A percentile compares a stretch with the other conserved stretches of the same genome.
phyloP scores from a whole-genome alignment of 2,797 vertebrate genomes.

The Aldrovandia affinis region DNA sequence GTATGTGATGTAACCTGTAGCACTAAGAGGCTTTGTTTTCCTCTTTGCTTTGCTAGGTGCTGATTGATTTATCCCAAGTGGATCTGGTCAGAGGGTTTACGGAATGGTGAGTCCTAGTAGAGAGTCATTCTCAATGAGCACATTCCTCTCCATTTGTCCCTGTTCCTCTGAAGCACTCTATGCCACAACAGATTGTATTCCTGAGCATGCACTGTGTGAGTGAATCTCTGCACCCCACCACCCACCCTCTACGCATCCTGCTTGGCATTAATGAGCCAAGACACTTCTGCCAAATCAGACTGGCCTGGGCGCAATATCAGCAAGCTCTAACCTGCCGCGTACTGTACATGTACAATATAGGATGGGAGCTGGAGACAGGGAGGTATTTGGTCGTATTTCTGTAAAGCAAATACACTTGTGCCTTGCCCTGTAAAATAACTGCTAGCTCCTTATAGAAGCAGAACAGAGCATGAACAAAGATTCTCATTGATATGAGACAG shows the following conservation, averaged over 20 bases:
- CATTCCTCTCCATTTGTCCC: background rate
- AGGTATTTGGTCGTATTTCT: background rate
- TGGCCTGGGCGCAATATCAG: no score
- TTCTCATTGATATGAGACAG: background rate
- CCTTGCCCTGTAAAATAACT: background rate
- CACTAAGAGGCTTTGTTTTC: background rate
- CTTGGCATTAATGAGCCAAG: background rate
- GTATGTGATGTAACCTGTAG: background rate
- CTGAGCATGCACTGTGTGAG: no score
- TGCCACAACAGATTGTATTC: background rate
- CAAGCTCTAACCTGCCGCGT: background rate
- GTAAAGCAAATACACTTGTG: background rate
- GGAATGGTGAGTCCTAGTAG: constrained; percentile 78
- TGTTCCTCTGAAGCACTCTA: background rate
- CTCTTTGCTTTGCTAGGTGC: constrained; percentile 63
- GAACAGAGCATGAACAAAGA: background rate
- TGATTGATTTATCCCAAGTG: constrained; percentile 83
- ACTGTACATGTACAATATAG: no score
- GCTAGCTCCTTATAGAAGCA: background rate
- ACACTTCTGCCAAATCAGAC: background rate
- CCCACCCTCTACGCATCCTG: no score
- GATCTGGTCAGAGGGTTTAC: constrained; percentile 84
- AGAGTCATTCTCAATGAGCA: background rate
- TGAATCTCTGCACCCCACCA: background rate
- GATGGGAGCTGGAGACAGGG: background rate